Base-by-base conservation (phyloP, 1,140 invertebrate genomes). In the Diabrotica virgifera region DNA sequence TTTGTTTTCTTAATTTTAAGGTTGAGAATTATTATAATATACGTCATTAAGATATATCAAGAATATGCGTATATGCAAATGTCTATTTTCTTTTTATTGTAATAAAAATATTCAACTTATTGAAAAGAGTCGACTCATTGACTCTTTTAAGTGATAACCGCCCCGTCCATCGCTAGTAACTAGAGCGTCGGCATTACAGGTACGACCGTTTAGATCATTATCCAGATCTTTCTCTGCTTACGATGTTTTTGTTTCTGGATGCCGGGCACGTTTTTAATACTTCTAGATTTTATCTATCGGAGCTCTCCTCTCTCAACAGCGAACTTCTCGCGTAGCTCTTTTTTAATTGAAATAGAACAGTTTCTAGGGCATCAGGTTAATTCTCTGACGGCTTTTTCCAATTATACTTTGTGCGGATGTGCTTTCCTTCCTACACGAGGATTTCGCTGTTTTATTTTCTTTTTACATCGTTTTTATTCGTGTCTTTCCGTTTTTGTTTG, bases 261-360 rank as follows among this genome's bases (percentile, higher is more conserved):
- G 40, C 55, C 5, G 10, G n/a, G 55, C 55, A 57, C 55, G 55
- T 57, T 57, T 57, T 57, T 57, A 57, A 57, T 57, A 57, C 55
- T 36, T 57, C 36, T 36, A 35, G 55, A 36, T 57, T 57, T 57
- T 57, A 57, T 57, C 55, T 36, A 36, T 57, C 36, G 8, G 11
- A 37, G 55, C 5, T 40, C 55, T 11, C 55, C 9, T 55, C 53
- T 55, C 53, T 24, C 4, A 46, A 46, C 40, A 46, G 8, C 8
- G 40, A 46, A 46, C 40, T 46, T 46, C n/a, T 46, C 40, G n/a
- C 40, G 40, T 46, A 46, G 40, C 8, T 10, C n/a, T 46, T 46
- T 46, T 46, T 46, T 46, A 46, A 46, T 46, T 46, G 40, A 46
- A 6, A 46, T 46, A 46, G 40, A 46, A 46, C 40, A 46, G 40